Conservation (phyloP, 92 coral and sea anemone species). For the Palythoa heliodiscus region DNA sequence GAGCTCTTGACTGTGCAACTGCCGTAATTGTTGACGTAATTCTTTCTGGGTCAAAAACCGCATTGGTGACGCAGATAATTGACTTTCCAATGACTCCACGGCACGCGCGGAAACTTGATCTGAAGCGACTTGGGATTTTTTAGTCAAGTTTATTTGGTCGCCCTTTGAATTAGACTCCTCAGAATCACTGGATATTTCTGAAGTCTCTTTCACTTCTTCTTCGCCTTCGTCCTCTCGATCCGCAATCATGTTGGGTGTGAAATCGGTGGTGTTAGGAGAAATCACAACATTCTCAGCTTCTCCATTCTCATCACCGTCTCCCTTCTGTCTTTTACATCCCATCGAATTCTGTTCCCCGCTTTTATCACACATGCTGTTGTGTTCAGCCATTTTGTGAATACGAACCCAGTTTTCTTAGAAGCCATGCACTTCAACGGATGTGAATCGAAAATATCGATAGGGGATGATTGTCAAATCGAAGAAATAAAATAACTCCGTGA, state of each 20-base stretch:
- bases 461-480: slow-evolving; percentile 31
- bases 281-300: background rate
- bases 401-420: slow-evolving; percentile 8
- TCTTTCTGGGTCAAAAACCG: slow-evolving; percentile 40
- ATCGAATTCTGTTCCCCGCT: slow-evolving; percentile 31
- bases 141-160: background rate
- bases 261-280: background rate
- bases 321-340: slow-evolving; percentile 52
- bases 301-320: slow-evolving; percentile 48
- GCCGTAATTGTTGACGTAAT: slow-evolving; percentile 75
- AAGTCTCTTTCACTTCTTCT: background rate
- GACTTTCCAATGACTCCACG: background rate
- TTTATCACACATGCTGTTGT: slow-evolving; percentile 15
- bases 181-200: background rate
- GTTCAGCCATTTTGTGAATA: slow-evolving; percentile 19
- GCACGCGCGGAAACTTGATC: slow-evolving; percentile 26
- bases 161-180: background rate
- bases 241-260: background rate
- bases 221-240: background rate
- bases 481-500: background rate
- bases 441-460: background rate
- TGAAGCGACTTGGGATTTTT: background rate
- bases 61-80: slow-evolving; percentile 57
- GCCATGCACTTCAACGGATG: slow-evolving; percentile 31
- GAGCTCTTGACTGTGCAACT: slow-evolving; percentile 67